Conservation (phyloP, 2,113 vertebrate genomes). For the human (Homo sapiens) region DNA sequence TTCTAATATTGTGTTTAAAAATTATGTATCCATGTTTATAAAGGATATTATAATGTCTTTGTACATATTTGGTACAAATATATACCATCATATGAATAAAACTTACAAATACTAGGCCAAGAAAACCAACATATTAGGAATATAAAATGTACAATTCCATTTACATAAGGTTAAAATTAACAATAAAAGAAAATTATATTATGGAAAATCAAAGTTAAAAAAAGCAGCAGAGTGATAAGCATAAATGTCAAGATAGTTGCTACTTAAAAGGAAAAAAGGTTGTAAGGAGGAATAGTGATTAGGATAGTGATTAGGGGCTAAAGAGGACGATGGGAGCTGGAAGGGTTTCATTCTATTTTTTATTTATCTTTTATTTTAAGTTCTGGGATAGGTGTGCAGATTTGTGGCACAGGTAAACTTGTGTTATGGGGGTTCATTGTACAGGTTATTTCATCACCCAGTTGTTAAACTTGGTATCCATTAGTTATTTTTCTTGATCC, state of each 20-base stretch:
- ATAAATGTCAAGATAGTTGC: background rate
- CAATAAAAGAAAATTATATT: background rate
- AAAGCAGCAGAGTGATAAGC: background rate
- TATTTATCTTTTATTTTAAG: too few relatives aligned
- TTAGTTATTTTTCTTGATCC: too few relatives aligned
- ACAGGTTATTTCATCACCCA: too few relatives aligned
- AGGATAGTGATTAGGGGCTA: too few relatives aligned
- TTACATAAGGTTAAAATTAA: background rate
- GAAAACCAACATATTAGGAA: background rate
- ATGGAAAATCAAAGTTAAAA: background rate
- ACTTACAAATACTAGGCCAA: background rate
- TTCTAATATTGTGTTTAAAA: background rate
- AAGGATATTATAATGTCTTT: background rate
- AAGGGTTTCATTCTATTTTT: background rate
- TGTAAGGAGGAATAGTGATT: background rate
- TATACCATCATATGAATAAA: background rate
- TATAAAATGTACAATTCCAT: background rate
- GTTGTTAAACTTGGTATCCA: too few relatives aligned
- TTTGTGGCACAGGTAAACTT: too few relatives aligned
- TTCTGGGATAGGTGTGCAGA: too few relatives aligned
- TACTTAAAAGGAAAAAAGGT: fast-evolving
- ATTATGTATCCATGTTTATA: background rate
- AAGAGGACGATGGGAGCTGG: background rate
- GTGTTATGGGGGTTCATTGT: too few relatives aligned
- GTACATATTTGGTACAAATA: background rate